Evolutionary conservation across 2,797 vertebrate species (phyloP).

Genomic region (Salmo trutta): DNA sequence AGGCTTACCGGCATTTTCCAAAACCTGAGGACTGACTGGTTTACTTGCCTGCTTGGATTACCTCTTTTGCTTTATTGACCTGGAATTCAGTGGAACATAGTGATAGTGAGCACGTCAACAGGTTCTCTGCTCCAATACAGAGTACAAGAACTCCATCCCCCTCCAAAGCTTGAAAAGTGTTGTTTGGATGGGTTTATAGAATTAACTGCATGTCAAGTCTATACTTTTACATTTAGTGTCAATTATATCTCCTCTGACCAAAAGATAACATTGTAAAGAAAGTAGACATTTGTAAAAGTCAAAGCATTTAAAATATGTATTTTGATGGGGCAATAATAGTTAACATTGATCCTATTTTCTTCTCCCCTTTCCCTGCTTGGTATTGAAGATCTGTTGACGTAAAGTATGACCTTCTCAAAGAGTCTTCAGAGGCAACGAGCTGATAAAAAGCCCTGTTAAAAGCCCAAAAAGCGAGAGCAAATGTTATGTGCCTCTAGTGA

Average conservation of each 20-base stretch:
- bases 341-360: too few relatives aligned
- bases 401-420: too few relatives aligned
- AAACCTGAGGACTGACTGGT: constrained; percentile 58
- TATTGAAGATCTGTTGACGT: too few relatives aligned
- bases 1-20: constrained; percentile 23
- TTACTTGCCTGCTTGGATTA: constrained; percentile 93
- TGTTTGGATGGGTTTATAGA: background rate
- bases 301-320: too few relatives aligned
- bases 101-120: constrained; percentile 37
- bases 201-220: background rate
- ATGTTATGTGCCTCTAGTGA: too few relatives aligned
- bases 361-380: too few relatives aligned
- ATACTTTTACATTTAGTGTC: background rate
- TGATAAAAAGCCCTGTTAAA: too few relatives aligned
- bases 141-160: background rate
- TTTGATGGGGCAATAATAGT: too few relatives aligned
- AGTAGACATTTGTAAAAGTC: too few relatives aligned
- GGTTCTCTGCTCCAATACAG: background rate
- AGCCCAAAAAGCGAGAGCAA: too few relatives aligned
- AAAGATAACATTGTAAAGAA: background rate
- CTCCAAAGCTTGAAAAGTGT: background rate
- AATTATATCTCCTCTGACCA: background rate
- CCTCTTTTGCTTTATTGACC: constrained; percentile 91
- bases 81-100: constrained; percentile 90
- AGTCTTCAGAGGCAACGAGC: too few relatives aligned